Base-by-base conservation (phyloP, 2,888 invertebrate species). In the Epinotia bilunana region DNA sequence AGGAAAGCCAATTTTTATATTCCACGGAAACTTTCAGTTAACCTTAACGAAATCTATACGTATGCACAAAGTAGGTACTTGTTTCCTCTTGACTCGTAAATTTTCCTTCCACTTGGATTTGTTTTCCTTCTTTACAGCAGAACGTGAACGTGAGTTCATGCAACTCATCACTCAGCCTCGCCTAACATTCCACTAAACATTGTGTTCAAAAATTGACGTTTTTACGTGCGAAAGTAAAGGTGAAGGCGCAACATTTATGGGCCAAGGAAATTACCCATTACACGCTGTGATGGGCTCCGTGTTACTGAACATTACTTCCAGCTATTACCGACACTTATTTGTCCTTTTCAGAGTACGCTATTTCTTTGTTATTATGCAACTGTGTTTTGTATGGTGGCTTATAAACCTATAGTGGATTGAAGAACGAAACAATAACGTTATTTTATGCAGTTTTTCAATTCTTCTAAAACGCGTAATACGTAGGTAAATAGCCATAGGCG, bases 121-220 rank as follows among this genome's bases (percentile, higher is more conserved):
- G 58, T 70, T 71, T 74, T 70, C 18, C 33, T 39, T 71, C 43
- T 75, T 65, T 49, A 72, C 62, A 46, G 43, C 57, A 57, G 33
- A 61, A 67, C 75, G 72, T 75, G 75, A 72, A 61, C 61, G 55
- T n/a, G n/a, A n/a, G n/a, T n/a, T 61, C 58, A 75, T 72, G 61
- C n/a, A 71, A 65, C 55, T 75, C 65, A 75, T 75, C 60, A 74
- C 70, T 74, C 65, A 74, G 49, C 71, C 69, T 28, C 75, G 57
- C 65, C 65, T 65, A 53, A 61, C 64, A 60, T 74, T 65, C 65
- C 67, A 68, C 71, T 72, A 72, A 74, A 75, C 75, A 75, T 67
- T 75, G 75, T 75, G 72, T 67, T 75, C 65, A 75, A 75, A 75
- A 75, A 75, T 72, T 75, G 75, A 75, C 71, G 72, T 75, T 75